Percentiles rank a stretch among this genome's conserved stretches.
Evolutionary conservation across 1,140 invertebrate species (phyloP).

Genomic region (Drosophila kurseongensis): DNA sequence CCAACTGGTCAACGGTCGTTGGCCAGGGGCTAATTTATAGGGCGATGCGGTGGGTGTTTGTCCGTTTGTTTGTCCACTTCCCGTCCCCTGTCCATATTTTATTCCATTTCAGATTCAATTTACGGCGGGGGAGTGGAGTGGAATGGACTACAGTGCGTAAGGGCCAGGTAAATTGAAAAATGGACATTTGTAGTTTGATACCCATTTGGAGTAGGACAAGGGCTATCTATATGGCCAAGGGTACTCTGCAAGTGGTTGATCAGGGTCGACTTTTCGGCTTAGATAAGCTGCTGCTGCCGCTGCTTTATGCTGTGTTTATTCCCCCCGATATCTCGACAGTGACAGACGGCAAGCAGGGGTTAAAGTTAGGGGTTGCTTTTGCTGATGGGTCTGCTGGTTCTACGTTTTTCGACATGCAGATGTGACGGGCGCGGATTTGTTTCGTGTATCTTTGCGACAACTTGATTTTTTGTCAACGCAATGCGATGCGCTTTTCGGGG

Average conservation of each 20-base stretch:
- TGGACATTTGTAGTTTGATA: slow-evolving; percentile 77
- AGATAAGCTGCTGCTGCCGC: slow-evolving; percentile 64
- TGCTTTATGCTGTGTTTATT: slow-evolving; percentile 9
- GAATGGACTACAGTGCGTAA: neutral
- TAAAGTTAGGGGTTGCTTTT: slow-evolving; percentile 54
- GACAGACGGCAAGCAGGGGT: slow-evolving; percentile 61
- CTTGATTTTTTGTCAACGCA: slow-evolving; percentile 65
- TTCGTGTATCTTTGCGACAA: slow-evolving; percentile 73
- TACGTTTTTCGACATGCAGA: slow-evolving; percentile 79
- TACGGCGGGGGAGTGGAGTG: slow-evolving; percentile 32
- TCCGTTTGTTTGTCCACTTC: slow-evolving; percentile 44
- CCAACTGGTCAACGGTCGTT: slow-evolving; percentile 66
- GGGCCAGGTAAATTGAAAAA: slow-evolving; percentile 77
- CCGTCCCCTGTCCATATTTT: slow-evolving; percentile 23
- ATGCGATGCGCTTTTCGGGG: slow-evolving; percentile 53
- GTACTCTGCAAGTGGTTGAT: slow-evolving; percentile 51
- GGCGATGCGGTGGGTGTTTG: slow-evolving; percentile 71
- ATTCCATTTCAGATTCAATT: slow-evolving; percentile 66
- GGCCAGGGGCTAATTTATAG: slow-evolving; percentile 77
- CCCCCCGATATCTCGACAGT: slow-evolving; percentile 52
- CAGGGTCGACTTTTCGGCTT: slow-evolving; percentile 69
- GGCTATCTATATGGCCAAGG: slow-evolving; percentile 14
- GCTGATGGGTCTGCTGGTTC: slow-evolving; percentile 52
- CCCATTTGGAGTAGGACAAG: slow-evolving; percentile 50
- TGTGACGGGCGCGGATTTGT: slow-evolving; percentile 81